These are phyloP conservation scores for Rhagoletis zephyria DNA, from an alignment of 1,140 invertebrate species.

Conservation along the genomic window DNA sequence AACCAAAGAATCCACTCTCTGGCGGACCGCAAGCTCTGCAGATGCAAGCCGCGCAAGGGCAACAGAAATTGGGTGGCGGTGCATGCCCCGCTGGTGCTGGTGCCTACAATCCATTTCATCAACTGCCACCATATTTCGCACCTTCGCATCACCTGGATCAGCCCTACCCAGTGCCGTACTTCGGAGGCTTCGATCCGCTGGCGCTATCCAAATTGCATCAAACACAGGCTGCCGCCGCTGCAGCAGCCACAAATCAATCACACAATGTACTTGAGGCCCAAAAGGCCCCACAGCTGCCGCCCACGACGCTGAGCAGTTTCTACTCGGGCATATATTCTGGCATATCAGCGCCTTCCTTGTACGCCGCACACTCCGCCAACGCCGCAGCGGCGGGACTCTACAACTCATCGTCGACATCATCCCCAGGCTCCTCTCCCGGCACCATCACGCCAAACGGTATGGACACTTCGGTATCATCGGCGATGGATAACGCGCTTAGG, in stretches of 20 bases:
- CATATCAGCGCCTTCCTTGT: slow-evolving; percentile 73
- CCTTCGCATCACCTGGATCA: slow-evolving; percentile 75
- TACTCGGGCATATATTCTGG: slow-evolving; percentile 78
- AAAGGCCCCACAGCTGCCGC: slow-evolving; percentile 74
- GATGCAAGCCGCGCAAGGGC: slow-evolving; percentile 63
- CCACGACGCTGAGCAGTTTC: slow-evolving; percentile 77
- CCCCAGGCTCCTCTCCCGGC: slow-evolving; percentile 74
- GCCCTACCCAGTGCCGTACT: slow-evolving; percentile 77
- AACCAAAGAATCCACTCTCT: slow-evolving; percentile 87
- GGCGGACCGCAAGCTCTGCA: slow-evolving; percentile 74
- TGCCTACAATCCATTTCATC: slow-evolving; percentile 75
- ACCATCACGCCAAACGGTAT: slow-evolving; percentile 69
- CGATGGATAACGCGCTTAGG: slow-evolving; percentile 74
- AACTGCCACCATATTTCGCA: slow-evolving; percentile 77
- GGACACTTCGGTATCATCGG: slow-evolving; percentile 60
- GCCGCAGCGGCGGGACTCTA: slow-evolving; percentile 68
- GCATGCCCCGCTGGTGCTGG: slow-evolving; percentile 65
- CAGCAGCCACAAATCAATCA: slow-evolving; percentile 67
- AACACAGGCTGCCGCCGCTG: slow-evolving; percentile 69
- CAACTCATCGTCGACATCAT: slow-evolving; percentile 73
- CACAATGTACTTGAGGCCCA: slow-evolving; percentile 67
- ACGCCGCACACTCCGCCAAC: slow-evolving; percentile 73
- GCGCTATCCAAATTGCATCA: slow-evolving; percentile 76
- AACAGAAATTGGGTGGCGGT: slow-evolving; percentile 66
- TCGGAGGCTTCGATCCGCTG: slow-evolving; percentile 79